A percentile compares a stretch with the other conserved stretches of the same genome.
Conservation (phyloP, 2,797 vertebrate species). For the Alexandromys oeconomus region DNA sequence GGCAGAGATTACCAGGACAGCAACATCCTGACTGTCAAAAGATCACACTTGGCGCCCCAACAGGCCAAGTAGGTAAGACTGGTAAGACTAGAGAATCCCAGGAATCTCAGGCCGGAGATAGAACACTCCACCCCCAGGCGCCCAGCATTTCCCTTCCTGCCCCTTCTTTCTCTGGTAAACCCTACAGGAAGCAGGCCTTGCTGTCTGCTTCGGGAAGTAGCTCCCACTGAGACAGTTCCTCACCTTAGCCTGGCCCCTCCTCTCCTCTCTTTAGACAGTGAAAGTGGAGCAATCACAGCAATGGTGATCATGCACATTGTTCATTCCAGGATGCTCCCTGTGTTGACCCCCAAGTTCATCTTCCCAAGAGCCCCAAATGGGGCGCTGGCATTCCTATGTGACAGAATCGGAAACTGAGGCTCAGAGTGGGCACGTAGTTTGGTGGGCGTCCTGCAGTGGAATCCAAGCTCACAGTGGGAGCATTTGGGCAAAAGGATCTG, state of each 20-base stretch:
- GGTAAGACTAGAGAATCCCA: neutral
- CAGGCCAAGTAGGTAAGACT: constrained; percentile 60
- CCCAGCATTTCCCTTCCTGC: neutral
- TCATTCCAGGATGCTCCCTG: neutral
- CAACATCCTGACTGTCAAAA: constrained; percentile 66
- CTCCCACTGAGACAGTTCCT: constrained; percentile 54
- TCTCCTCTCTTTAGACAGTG: constrained; percentile 36
- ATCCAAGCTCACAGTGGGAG: neutral
- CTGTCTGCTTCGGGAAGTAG: constrained; percentile 57
- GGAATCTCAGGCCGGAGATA: constrained; percentile 45
- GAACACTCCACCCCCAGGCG: neutral
- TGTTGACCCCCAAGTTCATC: neutral
- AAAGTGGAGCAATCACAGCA: constrained; percentile 41
- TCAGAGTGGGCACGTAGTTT: neutral
- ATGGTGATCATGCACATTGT: too few relatives aligned
- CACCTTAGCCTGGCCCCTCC: constrained; percentile 6
- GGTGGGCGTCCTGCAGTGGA: neutral
- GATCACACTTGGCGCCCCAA: constrained; percentile 6
- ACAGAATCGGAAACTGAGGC: constrained; percentile 26
- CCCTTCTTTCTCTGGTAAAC: constrained; percentile 37
- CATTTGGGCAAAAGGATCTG: neutral
- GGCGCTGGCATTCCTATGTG: neutral
- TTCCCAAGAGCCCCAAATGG: neutral
- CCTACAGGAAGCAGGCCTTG: constrained; percentile 46
- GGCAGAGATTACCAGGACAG: constrained; percentile 56